Percentiles rank a stretch among this genome's conserved stretches.
phyloP scores from a whole-genome alignment of 2,797 vertebrate species.

The Apogon hyalosoma region DNA sequence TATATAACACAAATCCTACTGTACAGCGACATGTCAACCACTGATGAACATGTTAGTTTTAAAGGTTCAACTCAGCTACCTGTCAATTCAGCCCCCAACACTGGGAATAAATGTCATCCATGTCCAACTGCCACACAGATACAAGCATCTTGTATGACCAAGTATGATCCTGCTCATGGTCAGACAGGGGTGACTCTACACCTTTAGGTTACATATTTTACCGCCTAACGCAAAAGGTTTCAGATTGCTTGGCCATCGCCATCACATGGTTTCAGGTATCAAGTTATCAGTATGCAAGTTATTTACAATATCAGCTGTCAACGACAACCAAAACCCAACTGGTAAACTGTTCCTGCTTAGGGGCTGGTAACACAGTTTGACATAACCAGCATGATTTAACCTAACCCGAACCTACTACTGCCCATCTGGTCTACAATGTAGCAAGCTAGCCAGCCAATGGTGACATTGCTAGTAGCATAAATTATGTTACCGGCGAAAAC shows the following conservation, averaged over 20 bases:
- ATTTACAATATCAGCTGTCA: constrained; percentile 21
- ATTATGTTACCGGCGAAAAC: constrained; percentile 37
- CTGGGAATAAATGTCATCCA: neutral
- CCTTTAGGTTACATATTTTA: neutral
- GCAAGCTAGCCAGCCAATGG: constrained; percentile 26
- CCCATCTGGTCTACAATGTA: constrained; percentile 12
- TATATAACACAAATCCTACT: neutral
- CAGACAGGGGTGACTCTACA: neutral
- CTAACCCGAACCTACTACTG: constrained; percentile 8
- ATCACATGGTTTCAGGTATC: constrained; percentile 43
- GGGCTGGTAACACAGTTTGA: neutral
- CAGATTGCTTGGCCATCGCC: constrained; percentile 12
- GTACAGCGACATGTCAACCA: constrained; percentile 6
- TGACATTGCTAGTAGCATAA: constrained; percentile 25
- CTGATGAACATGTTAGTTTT: neutral
- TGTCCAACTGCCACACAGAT: neutral
- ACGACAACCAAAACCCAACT: neutral
- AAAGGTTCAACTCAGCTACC: constrained; percentile 14
- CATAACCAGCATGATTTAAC: constrained; percentile 20
- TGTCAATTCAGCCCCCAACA: neutral
- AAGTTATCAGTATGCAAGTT: constrained; percentile 6
- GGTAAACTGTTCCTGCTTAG: neutral
- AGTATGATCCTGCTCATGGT: neutral
- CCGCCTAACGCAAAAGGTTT: neutral
- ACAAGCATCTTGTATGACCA: too few relatives aligned